Base-by-base conservation (phyloP, 2,797 vertebrate species). In the Octomys mimax region DNA sequence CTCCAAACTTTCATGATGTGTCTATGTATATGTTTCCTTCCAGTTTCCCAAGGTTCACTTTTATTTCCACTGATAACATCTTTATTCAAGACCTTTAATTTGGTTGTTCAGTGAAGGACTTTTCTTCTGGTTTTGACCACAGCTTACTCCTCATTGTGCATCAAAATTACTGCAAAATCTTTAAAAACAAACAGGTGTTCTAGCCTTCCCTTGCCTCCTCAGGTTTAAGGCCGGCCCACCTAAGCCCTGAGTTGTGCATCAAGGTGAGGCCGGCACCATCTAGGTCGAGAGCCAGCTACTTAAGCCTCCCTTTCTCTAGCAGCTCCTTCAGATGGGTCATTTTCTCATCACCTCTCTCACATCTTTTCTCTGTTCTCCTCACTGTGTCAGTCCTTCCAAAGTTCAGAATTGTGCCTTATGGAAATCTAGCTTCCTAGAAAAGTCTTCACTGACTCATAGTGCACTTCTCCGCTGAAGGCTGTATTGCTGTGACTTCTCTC, bases 61-160 rank as follows among this genome's bases (percentile, higher is more conserved):
- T 39, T 6, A 57, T 57, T 24, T 68, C 28, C 85, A 66, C 7
- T 42, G 57, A 54, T 36, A 36, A 33, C 1, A 70, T 24, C 33
- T 77, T 24, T 80, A 14, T 61, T 87, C 49, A 46, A 73, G 19
- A n/a, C 21, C 59, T 87, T 84, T 59, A 71, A 54, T 57, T 62
- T 62, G 21, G 1, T 61, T 94, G 42, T 57, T 95, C 82, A 57
- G 84, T 13, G 24, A 5, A 28, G 31, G 62, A 16, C 59, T 14
- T 57, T 94, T 95, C 66, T 87, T 88, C 46, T 10, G 33, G 5
- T 89, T 94, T 91, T 21, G 39, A 11, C 4, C 52, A 91, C 52
- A 70, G 26, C 19, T 75, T 91, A 79, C 78, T 89, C 28, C 14
- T 87, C 31, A 71, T 18, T 80, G 39, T 81, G 2, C n/a, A 54